Evolutionary conservation across 2,888 invertebrate genomes (phyloP).

Genomic region (Torymus auratus): DNA sequence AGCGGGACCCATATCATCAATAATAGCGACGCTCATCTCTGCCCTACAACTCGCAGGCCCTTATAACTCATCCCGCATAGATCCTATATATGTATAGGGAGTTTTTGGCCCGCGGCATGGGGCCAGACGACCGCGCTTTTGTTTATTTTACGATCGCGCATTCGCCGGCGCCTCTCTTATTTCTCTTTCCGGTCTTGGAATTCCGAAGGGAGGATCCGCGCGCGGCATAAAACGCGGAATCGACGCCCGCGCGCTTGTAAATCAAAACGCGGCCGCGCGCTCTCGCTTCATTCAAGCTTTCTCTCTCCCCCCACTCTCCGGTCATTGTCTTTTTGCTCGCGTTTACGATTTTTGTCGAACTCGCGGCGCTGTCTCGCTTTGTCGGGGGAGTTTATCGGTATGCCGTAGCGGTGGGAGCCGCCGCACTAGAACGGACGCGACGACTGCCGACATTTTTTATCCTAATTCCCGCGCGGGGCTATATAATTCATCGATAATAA

Average conservation of each 20-base stretch:
- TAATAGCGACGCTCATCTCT: background rate
- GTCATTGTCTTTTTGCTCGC: background rate
- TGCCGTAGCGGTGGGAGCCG: no score
- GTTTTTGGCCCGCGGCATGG: slow-evolving; percentile 1
- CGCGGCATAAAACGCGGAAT: background rate
- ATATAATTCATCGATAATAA: slow-evolving; percentile 11
- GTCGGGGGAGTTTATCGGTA: background rate
- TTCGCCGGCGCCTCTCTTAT: background rate
- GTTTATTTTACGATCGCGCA: slow-evolving; percentile 37
- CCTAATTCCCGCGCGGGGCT: slow-evolving; percentile 8
- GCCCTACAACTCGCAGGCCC: slow-evolving; percentile 23
- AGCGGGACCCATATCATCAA: background rate
- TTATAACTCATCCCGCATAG: no score
- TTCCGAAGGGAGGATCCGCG: background rate
- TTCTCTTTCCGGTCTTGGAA: slow-evolving; percentile 17
- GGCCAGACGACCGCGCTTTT: slow-evolving; percentile 1
- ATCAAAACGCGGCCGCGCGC: background rate
- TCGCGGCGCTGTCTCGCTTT: background rate
- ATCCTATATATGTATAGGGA: no score
- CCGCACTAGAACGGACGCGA: background rate
- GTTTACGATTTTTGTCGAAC: background rate
- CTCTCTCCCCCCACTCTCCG: background rate
- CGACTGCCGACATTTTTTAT: slow-evolving; percentile 32
- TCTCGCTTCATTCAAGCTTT: slow-evolving; percentile 6
- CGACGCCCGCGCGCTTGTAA: background rate